Evolutionary conservation across 2,888 invertebrate species (phyloP), one percentile per base, ranked within the genome.

Genomic region (Nomada fucata): DNA sequence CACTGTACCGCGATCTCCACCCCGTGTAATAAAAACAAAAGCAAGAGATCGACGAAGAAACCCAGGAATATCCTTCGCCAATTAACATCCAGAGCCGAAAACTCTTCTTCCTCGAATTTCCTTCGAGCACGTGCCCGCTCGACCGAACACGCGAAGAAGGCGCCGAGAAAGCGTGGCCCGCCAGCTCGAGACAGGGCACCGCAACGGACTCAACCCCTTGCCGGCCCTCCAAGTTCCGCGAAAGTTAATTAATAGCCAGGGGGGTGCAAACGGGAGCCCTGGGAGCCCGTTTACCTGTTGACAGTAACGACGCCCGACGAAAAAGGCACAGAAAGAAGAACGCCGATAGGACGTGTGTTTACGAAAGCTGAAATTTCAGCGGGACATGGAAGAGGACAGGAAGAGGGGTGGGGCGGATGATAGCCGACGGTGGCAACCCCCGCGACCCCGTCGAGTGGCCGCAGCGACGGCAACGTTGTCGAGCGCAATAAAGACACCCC

Each of bases 401-500:
- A 36, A 36, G 15, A 13, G 64, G 61, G 70, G 29, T 26, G 64
- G 61, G 70, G 29, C 61, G 55, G 44, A 59, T 13, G 78, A 74
- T 68, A 52, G 64, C 26, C 64, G 50, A n/a, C 55, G 69, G 42
- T 53, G 61, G 20, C 44, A 36, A 57, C 76, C 59, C 65, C 47
- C 29, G 26, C 29, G 47, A 15, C 13, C 47, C 26, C 81, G 47
- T 57, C 65, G 74, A 81, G 79, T 71, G 82, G 67, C 74, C 81
- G 83, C 85, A 84, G 84, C 88, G 86, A 55, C 85, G 88, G 90
- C 89, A 89, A 89, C 89, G 91, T 90, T 90, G 91, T 89, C 90
- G 90, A 91, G 92, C 91, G 93, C 93, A 92, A 93, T 93, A 92
- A 92, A 93, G 92, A 92, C 91, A 91, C 91, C 90, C 90, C 90